Conservation (phyloP, 2,113 vertebrate genomes). For the Eclectus roratus region DNA sequence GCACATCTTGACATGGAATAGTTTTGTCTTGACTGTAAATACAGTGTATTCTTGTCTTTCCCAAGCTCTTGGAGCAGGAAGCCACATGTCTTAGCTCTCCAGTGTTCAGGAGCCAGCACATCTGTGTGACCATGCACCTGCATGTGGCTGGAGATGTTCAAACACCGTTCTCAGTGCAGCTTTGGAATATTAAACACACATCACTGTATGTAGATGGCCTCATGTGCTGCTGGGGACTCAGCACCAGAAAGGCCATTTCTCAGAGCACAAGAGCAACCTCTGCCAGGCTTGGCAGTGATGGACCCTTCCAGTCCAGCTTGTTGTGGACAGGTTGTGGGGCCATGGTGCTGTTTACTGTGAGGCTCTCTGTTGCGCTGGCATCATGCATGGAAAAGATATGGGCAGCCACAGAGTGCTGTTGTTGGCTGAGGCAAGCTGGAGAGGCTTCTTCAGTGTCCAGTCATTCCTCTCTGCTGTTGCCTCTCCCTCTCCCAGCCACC, state of each 20-base stretch:
- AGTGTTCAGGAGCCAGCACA: neutral
- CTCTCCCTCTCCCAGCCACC: neutral
- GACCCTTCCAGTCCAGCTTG: neutral
- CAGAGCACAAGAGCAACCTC: neutral
- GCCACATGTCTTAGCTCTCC: neutral
- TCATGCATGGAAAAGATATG: rapidly evolving
- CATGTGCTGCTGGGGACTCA: neutral
- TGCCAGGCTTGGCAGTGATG: neutral
- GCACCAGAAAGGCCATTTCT: neutral
- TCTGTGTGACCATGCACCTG: neutral
- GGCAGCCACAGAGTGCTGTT: neutral
- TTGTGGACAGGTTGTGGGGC: neutral
- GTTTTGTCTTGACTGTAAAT: neutral
- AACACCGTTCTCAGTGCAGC: neutral
- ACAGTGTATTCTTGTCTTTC: neutral
- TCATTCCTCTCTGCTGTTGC: neutral
- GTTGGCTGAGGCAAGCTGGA: neutral
- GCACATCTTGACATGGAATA: neutral
- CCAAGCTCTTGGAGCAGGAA: neutral
- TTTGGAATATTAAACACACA: neutral
- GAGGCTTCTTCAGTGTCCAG: neutral
- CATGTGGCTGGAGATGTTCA: neutral
- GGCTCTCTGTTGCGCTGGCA: neutral
- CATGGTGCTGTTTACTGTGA: neutral
- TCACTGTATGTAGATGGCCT: neutral